Evolutionary conservation across 2,888 invertebrate species (phyloP).

Genomic region (Hermaeophaga mercurialis): DNA sequence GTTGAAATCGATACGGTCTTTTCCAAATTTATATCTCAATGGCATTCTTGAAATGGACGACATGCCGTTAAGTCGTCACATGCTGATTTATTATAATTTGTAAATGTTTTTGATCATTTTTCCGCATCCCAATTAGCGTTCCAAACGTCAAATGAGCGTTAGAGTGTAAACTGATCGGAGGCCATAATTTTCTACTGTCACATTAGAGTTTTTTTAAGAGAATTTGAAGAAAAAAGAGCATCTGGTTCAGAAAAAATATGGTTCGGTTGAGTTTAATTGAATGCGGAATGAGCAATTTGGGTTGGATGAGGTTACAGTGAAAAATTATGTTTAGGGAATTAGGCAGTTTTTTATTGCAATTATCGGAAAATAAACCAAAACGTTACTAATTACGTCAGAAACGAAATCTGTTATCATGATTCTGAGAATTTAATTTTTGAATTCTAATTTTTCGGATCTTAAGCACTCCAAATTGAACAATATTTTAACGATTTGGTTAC

Average conservation of each 20-base stretch:
- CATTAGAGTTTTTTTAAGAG: conserved; percentile 15
- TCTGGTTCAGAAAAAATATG: neutral
- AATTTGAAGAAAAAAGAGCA: conserved; percentile 1
- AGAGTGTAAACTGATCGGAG: conserved; percentile 14
- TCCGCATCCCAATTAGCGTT: conserved; percentile 23
- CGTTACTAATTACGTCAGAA: too few relatives aligned
- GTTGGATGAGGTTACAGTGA: neutral
- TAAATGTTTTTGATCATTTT: conserved; percentile 3
- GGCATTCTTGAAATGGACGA: conserved; percentile 2
- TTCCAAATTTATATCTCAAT: neutral
- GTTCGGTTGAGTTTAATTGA: neutral
- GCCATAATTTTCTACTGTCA: conserved; percentile 21
- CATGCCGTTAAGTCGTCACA: conserved; percentile 13
- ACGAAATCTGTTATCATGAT: too few relatives aligned
- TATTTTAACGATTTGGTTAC: too few relatives aligned
- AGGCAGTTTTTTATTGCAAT: too few relatives aligned
- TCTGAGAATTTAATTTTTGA: too few relatives aligned
- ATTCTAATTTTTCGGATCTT: too few relatives aligned
- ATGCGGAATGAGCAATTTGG: neutral
- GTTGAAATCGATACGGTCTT: neutral
- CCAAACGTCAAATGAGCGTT: conserved; percentile 15
- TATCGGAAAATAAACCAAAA: too few relatives aligned
- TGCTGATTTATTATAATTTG: conserved; percentile 17
- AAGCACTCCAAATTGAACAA: too few relatives aligned
- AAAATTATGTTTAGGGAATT: too few relatives aligned